Evolutionary conservation across 2,797 vertebrate genomes (phyloP).

Genomic region (Bryconaethiops microstoma): DNA sequence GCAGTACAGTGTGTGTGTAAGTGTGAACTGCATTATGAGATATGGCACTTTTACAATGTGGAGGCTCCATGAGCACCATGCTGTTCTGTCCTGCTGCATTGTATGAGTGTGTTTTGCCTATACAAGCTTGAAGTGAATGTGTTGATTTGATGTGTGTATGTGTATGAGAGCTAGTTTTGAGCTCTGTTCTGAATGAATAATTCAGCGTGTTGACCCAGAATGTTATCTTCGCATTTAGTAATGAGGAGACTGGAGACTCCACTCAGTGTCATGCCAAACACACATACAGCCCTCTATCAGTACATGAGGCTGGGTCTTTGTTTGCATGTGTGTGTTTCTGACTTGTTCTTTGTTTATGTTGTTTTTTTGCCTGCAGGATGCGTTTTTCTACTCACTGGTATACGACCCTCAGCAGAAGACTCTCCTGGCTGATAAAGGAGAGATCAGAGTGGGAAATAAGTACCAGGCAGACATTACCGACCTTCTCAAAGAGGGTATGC

Average conservation of each 20-base stretch:
- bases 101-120: constrained; percentile 48
- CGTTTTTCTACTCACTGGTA: constrained; percentile 98
- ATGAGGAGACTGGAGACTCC: constrained; percentile 75
- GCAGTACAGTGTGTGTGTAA: not conserved
- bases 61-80: constrained; percentile 10
- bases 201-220: constrained; percentile 80
- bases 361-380: constrained; percentile 79
- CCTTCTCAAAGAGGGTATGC: constrained; percentile 89
- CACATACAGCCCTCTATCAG: constrained; percentile 32
- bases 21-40: not conserved
- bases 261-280: constrained; percentile 55
- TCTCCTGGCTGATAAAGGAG: constrained; percentile 94
- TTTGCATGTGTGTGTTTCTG: constrained; percentile 39
- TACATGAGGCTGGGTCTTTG: constrained; percentile 16
- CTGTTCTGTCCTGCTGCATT: constrained; percentile 35
- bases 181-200: constrained; percentile 76
- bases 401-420: constrained; percentile 99
- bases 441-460: constrained; percentile 96
- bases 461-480: constrained; percentile 98
- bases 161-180: constrained; percentile 62
- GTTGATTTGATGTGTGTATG: constrained; percentile 40
- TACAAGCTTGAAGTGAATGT: constrained; percentile 20
- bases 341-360: constrained; percentile 50
- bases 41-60: not conserved
- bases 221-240: constrained; percentile 76